Conservation (phyloP, 2,797 vertebrate genomes). For the Semaprochilodus insignis region DNA sequence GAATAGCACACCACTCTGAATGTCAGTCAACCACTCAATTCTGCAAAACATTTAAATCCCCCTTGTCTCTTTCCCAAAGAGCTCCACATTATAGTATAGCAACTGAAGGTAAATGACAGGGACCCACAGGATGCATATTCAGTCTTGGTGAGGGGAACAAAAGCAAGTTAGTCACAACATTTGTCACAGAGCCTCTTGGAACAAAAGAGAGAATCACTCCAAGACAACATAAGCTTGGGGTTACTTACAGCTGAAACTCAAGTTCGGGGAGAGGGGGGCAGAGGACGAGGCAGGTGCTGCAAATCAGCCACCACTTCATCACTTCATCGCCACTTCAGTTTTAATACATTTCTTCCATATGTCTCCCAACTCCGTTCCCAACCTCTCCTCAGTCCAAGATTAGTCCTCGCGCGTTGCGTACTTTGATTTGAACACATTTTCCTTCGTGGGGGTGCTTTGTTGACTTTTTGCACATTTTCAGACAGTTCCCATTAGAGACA, state of each 20-base stretch:
- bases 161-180: conserved; percentile 50
- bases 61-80: neutral
- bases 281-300: conserved; percentile 39
- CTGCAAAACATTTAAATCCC: too few relatives aligned
- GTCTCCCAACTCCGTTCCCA: conserved; percentile 26
- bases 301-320: conserved; percentile 48
- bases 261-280: conserved; percentile 44
- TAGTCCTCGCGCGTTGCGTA: neutral
- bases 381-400: conserved; percentile 18
- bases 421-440: conserved; percentile 48
- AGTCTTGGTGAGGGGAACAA: conserved; percentile 37
- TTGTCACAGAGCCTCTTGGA: conserved; percentile 43
- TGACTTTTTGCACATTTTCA: conserved; percentile 58
- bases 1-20: too few relatives aligned
- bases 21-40: too few relatives aligned
- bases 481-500: conserved; percentile 85
- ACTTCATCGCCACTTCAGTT: conserved; percentile 28
- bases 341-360: conserved; percentile 30
- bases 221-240: conserved; percentile 64
- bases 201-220: conserved; percentile 54
- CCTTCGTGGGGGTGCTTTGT: conserved; percentile 21
- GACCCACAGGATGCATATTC: conserved; percentile 17
- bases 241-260: conserved; percentile 62
- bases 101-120: conserved; percentile 12
- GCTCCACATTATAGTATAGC: conserved; percentile 11